Percentiles rank a stretch among this genome's conserved stretches.
These are phyloP conservation scores for Ennomos erosarius DNA, from an alignment of 2,888 invertebrate genomes.

Conservation along the genomic window DNA sequence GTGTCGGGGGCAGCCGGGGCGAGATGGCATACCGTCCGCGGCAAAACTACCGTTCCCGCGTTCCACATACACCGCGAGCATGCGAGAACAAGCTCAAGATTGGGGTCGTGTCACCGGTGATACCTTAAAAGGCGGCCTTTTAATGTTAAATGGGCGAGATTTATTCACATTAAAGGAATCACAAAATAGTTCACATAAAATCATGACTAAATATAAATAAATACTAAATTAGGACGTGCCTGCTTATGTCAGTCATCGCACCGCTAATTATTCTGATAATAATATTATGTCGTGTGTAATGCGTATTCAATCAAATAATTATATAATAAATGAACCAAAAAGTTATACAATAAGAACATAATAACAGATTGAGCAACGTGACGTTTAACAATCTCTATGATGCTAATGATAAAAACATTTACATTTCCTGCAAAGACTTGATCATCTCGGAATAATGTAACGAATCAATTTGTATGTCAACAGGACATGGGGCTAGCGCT, in stretches of 20 bases:
- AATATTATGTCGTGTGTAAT: too few species aligned
- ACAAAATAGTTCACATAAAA: conserved; percentile 14
- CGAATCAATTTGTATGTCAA: conserved; percentile 77
- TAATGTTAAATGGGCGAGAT: conserved; percentile 31
- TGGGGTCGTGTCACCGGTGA: conserved; percentile 55
- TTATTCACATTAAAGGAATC: conserved; percentile 32
- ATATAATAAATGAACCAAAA: background rate
- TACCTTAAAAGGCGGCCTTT: conserved; percentile 46
- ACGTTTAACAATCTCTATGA: background rate
- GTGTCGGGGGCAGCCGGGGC: conserved; percentile 65
- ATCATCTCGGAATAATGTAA: conserved; percentile 73
- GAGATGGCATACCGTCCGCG: conserved; percentile 62
- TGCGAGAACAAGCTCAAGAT: conserved; percentile 57
- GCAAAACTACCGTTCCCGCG: conserved; percentile 76
- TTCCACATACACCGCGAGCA: conserved; percentile 70
- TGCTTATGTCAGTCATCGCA: background rate
- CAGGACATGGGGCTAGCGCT: conserved; percentile 80
- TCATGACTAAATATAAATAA: background rate
- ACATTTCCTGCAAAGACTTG: conserved; percentile 41
- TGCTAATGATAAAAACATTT: conserved; percentile 17
- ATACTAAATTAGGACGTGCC: background rate
- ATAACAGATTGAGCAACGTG: background rate
- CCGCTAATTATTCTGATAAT: too few species aligned
- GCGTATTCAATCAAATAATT: too few species aligned
- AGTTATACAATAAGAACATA: background rate